A percentile compares a stretch with the other conserved stretches of the same genome.
Conservation (phyloP, 2,113 vertebrate genomes). For the Prionailurus viverrinus region DNA sequence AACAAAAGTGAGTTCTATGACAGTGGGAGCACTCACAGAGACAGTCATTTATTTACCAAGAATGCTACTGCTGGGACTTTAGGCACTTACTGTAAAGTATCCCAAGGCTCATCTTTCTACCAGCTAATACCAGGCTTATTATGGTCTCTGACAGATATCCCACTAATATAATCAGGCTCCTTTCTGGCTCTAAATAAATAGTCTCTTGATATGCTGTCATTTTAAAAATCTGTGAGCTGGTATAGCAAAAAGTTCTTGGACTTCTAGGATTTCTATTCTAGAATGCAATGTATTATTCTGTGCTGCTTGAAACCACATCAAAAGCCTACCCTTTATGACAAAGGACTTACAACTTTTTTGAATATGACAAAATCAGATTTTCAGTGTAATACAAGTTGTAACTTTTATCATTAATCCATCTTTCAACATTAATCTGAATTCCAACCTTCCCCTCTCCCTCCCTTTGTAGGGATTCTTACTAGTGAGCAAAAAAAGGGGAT, state of each 20-base stretch:
- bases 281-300: neutral
- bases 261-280: conserved; percentile 30
- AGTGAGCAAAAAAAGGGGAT: neutral
- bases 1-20: neutral
- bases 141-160: neutral
- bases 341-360: neutral
- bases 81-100: neutral
- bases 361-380: conserved; percentile 35
- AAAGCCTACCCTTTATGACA: neutral
- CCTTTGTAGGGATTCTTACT: neutral
- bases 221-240: neutral
- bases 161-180: neutral
- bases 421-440: conserved; percentile 33
- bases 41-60: neutral
- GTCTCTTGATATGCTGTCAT: neutral
- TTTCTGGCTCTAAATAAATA: conserved; percentile 33
- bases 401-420: neutral
- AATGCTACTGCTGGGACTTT: neutral
- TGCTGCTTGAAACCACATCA: conserved; percentile 30
- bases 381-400: neutral
- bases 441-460: neutral
- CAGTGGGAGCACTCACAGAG: neutral
- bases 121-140: neutral
- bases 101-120: neutral
- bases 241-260: neutral